Evolutionary conservation across 1,140 invertebrate genomes (phyloP).

Genomic region (Megalopta genalis): DNA sequence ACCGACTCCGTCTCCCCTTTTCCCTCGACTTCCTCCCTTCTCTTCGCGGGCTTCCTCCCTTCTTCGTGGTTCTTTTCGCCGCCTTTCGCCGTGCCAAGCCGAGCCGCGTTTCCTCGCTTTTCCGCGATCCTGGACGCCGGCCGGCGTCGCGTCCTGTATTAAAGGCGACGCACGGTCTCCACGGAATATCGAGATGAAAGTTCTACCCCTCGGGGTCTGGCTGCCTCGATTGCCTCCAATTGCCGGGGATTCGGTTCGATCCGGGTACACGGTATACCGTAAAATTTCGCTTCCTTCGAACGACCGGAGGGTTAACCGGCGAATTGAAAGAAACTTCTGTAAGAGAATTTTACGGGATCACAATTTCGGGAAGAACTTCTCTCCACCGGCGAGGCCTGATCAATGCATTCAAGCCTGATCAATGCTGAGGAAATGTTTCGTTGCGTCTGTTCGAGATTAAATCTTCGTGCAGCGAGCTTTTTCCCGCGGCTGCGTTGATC

Average conservation of each 20-base stretch:
- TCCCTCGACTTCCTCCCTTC: not conserved
- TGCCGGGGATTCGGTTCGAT: not conserved
- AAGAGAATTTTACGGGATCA: not conserved
- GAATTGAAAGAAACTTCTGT: not conserved
- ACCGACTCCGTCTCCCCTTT: constrained; percentile 37
- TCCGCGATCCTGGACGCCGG: not conserved
- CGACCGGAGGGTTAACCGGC: not conserved
- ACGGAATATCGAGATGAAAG: constrained; percentile 29
- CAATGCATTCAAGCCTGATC: too few relatives aligned
- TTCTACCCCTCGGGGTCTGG: not conserved
- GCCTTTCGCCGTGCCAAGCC: constrained; percentile 11
- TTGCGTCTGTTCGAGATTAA: too few relatives aligned
- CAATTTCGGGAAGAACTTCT: too few relatives aligned
- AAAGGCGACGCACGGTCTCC: constrained; percentile 11
- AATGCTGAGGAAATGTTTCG: too few relatives aligned
- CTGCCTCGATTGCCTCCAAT: not conserved
- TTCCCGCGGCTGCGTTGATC: too few relatives aligned
- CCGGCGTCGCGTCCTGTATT: constrained; percentile 13
- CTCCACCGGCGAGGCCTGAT: too few relatives aligned
- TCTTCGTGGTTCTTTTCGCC: not conserved
- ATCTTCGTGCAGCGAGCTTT: too few relatives aligned
- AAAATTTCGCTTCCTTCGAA: not conserved
- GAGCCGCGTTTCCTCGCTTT: constrained; percentile 29
- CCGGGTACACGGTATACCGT: not conserved
- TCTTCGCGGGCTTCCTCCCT: not conserved